Evolutionary conservation across 2,888 invertebrate species (phyloP), one percentile per base, ranked within the genome.

Genomic region (Sicus ferrugineus): DNA sequence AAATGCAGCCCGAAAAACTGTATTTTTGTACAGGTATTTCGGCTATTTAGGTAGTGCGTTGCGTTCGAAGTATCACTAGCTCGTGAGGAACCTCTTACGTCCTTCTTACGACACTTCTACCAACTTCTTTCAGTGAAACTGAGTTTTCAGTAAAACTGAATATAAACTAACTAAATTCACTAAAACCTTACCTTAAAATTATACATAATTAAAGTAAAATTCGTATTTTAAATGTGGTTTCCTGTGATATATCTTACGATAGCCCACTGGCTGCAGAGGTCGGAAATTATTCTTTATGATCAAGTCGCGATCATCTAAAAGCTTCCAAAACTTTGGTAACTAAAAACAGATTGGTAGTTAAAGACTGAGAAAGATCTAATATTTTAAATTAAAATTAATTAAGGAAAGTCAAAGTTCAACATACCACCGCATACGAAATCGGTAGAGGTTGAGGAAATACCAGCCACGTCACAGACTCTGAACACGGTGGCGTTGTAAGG

Each of bases 401-500:
- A 30, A 34, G 5, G 30, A 52, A 4, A 52, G 0, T 14, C 23
- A 34, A 6, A 56, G 16, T 23, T 62, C 26, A 34, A 30, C 72
- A 70, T 73, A 79, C 79, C 70, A 81, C 78, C 19, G 59, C 62
- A 11, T 77, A 72, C 0, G 83, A 78, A 70, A 90, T 86, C 0
- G 87, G 86, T 34, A 88, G 75, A n/a, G 87, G 86, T n/a, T 88
- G 85, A 0, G 86, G 85, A 70, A 90, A 87, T 0, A 93, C 87
- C 30, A 91, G 90, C 92, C 93, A 93, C 7, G 88, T 87, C 48
- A 93, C 91, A 0, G 87, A 87, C 77, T 93, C 92, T 63, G 89
- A 88, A 79, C 93, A 93, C 1, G 80, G 87, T 0, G 93, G 93
- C 0, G 93, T 92, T 5, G 93, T 93, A 59, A 93, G 85, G 0